These are phyloP conservation scores for Oopsacas minuta DNA, from an alignment of 37 sponge, comb jelly and placozoan species.

Conservation along the genomic window DNA sequence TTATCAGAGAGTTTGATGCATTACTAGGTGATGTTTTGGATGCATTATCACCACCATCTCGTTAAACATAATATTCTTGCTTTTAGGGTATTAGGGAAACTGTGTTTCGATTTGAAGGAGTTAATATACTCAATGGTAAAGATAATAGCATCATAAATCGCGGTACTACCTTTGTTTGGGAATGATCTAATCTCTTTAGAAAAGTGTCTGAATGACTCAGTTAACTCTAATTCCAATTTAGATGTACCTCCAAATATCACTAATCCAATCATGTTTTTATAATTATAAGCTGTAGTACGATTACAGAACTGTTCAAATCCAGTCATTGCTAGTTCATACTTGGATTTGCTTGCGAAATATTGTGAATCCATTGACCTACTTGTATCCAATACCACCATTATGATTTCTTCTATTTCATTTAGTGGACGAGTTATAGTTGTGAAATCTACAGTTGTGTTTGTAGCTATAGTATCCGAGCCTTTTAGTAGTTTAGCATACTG, in stretches of 20 bases:
- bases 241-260: not conserved
- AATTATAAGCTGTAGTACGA: conserved; percentile 5
- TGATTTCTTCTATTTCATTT: not conserved
- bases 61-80: conserved; percentile 11
- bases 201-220: not conserved
- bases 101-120: not conserved
- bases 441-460: not conserved
- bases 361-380: not conserved
- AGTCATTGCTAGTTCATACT: not conserved
- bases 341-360: not conserved
- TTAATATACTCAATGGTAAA: not conserved
- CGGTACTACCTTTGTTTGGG: not conserved
- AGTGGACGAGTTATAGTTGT: not conserved
- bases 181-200: not conserved
- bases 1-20: not conserved
- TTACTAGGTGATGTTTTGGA: not conserved
- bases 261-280: not conserved
- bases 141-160: not conserved
- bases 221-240: not conserved
- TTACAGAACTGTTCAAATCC: conserved; percentile 3
- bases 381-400: not conserved
- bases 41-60: conserved; percentile 22
- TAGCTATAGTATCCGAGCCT: not conserved
- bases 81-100: not conserved
- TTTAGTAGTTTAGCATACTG: not conserved